Evolutionary conservation across 1,140 invertebrate genomes (phyloP), one percentile per base, ranked within the genome.

Genomic region (Diachasma alloeum): DNA sequence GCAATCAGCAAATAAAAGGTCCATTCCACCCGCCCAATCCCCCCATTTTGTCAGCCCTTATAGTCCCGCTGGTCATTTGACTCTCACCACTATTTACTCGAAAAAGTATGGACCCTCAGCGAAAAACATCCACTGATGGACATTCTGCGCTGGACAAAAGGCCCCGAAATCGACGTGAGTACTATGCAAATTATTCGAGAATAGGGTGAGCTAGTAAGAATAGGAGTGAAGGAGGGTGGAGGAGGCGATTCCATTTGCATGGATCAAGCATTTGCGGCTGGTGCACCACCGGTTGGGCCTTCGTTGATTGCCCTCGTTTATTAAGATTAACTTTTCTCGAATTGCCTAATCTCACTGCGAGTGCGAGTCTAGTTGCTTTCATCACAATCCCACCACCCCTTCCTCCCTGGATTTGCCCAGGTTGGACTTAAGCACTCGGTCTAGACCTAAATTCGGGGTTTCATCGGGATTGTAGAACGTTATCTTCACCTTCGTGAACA

Each of bases 1-100:
- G 88, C 87, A 90, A 89, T 90, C 87, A 89, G 88, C 89, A 89
- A 89, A 90, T 90, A 90, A 90, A 90, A 89, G 86, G 86, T 85
- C 59, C 75, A 81, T 81, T 82, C 85, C 81, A 83, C 85, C 63
- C 31, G 44, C 31, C 19, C 39, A 9, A 44, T 48, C 36, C 24
- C 5, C 22, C n/a, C 79, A 76, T 56, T 87, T 84, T 80, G 78
- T 79, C 78, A 74, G 80, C 83, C 83, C 83, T 88, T 89, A 87
- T 82, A 88, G 83, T 86, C 84, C 84, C 78, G 84, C 83, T 87
- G 88, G 89, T 89, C 87, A 90, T 89, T 90, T 89, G 89, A 89
- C 87, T 88, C 86, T 86, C 82, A 37, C 66, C n/a, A 17, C 85
- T 87, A 83, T 85, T 84, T 86, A 85, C 79, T 85, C 83, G 82